A percentile compares a stretch with the other conserved stretches of the same genome.
These are phyloP conservation scores for Theonella swinhoei DNA, from an alignment of 37 sponge, comb jelly and placozoan species.

Conservation along the genomic window DNA sequence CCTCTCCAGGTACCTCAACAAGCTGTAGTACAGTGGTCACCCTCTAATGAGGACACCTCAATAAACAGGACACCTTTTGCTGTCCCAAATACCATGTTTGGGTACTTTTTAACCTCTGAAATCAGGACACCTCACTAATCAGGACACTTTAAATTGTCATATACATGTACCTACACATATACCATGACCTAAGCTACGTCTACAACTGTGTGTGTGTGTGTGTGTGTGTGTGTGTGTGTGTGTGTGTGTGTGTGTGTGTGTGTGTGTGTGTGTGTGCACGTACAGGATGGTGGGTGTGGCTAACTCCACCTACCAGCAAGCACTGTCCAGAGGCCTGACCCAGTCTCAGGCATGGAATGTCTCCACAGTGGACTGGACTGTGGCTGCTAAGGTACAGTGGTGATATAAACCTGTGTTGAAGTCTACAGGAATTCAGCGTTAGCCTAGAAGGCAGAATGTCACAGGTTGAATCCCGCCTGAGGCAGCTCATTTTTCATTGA, in stretches of 20 bases:
- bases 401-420: no score
- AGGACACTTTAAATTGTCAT: no score
- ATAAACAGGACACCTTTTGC: no score
- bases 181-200: neutral
- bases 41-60: no score
- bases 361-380: slow-evolving; percentile 65
- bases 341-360: slow-evolving; percentile 66
- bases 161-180: neutral
- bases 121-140: no score
- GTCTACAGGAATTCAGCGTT: neutral
- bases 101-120: neutral
- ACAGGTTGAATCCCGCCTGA: no score
- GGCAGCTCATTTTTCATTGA: no score
- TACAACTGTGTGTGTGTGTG: no score
- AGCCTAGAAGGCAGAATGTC: no score
- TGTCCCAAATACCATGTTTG: slow-evolving; percentile 19
- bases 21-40: no score
- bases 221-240: neutral
- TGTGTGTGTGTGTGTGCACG: neutral
- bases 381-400: slow-evolving; percentile 31
- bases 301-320: slow-evolving; percentile 28
- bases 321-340: slow-evolving; percentile 43
- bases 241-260: neutral
- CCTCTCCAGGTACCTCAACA: slow-evolving; percentile 60
- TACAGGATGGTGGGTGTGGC: slow-evolving; percentile 59